Evolutionary conservation across 2,113 vertebrate species (phyloP).

Genomic region (Python bivittatus): DNA sequence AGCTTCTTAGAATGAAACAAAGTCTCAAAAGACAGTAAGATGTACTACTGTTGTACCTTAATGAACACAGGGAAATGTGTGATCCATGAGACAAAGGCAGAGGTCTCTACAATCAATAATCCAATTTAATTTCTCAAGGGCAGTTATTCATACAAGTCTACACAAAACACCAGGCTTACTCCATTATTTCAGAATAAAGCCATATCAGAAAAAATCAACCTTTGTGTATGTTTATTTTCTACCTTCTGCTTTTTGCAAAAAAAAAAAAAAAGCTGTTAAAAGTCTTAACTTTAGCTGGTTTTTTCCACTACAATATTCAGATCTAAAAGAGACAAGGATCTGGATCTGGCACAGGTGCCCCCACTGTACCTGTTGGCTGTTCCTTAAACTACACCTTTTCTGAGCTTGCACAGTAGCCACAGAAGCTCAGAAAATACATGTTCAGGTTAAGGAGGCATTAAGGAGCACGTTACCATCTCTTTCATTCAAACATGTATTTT

Average conservation of each 20-base stretch:
- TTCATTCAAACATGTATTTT: background rate
- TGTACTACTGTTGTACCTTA: background rate
- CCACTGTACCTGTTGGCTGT: background rate
- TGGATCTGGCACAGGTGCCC: background rate
- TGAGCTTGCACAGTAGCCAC: background rate
- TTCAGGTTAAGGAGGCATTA: background rate
- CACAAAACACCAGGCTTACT: background rate
- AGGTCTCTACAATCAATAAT: background rate
- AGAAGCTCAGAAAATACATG: background rate
- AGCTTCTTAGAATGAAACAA: background rate
- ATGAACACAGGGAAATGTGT: slow-evolving; percentile 12
- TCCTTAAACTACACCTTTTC: background rate
- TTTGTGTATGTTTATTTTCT: background rate
- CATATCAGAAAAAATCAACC: background rate
- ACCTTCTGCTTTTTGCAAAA: background rate
- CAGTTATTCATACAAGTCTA: background rate
- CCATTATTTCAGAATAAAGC: background rate
- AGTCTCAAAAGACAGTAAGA: background rate
- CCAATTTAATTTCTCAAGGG: slow-evolving; percentile 14
- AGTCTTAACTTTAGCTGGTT: background rate
- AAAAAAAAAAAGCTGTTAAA: background rate
- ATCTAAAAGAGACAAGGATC: background rate
- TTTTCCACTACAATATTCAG: background rate
- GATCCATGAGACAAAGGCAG: background rate
- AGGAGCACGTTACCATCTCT: background rate